These are phyloP conservation scores for Rapana venosa DNA, from an alignment of 2,888 invertebrate genomes.

Conservation along the genomic window DNA sequence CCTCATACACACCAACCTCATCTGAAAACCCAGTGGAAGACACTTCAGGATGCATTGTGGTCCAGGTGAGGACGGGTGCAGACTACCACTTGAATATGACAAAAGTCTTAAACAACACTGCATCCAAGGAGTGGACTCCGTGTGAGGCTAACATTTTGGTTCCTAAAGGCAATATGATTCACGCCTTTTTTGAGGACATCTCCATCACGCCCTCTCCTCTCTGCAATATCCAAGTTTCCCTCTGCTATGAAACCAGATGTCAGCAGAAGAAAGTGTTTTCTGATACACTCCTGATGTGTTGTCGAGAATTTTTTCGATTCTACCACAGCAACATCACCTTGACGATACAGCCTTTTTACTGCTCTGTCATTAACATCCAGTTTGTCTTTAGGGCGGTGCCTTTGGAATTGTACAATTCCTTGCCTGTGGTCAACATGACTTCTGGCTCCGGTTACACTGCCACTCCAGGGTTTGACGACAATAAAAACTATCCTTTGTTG, in stretches of 20 bases:
- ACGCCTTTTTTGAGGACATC: background rate
- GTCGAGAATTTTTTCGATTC: background rate
- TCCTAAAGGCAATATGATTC: background rate
- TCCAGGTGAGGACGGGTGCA: background rate
- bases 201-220: background rate
- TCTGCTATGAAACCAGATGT: background rate
- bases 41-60: background rate
- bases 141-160: background rate
- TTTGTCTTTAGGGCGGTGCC: background rate
- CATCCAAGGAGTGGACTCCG: background rate
- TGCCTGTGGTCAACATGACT: slow-evolving; percentile 14
- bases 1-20: background rate
- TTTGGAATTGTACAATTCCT: background rate
- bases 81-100: background rate
- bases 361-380: background rate
- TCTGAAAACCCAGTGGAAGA: background rate
- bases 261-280: no score
- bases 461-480: slow-evolving; percentile 24
- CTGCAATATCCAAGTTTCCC: background rate
- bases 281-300: background rate
- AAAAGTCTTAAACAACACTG: background rate
- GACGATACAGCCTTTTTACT: background rate
- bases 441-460: slow-evolving; percentile 22
- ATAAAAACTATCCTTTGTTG: background rate
- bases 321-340: background rate